A percentile compares a stretch with the other conserved stretches of the same genome.
These are phyloP conservation scores for Epiblema foenella DNA, from an alignment of 2,888 invertebrate species.

Conservation along the genomic window DNA sequence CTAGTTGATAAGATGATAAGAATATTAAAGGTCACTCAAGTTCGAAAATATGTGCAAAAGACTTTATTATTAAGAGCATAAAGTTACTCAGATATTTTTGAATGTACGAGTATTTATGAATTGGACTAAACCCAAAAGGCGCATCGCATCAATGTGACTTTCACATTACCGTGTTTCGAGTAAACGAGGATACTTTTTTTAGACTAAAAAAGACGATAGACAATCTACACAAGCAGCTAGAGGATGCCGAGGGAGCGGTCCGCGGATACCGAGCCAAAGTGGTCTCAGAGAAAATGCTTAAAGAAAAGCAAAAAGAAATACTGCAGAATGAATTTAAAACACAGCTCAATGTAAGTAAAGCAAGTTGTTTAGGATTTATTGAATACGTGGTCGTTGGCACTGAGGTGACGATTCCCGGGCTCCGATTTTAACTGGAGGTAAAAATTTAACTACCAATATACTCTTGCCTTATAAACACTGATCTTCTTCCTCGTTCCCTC, in stretches of 20 bases:
- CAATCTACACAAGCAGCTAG: slow-evolving; percentile 73
- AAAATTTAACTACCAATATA: no score
- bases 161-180: no score
- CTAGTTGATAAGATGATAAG: no score
- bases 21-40: no score
- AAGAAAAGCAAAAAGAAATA: slow-evolving; percentile 72
- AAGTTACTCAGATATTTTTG: no score
- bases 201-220: slow-evolving; percentile 78
- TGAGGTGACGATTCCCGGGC: no score
- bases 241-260: slow-evolving; percentile 74
- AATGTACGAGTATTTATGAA: no score
- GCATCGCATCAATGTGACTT: neutral
- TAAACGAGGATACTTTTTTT: slow-evolving; percentile 25
- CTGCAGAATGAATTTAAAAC: slow-evolving; percentile 73
- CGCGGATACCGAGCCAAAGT: slow-evolving; percentile 76
- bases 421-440: no score
- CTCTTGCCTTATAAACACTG: no score
- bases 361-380: neutral
- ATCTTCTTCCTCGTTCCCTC: no score
- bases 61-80: no score
- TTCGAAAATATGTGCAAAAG: no score
- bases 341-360: slow-evolving; percentile 69
- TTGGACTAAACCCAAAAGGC: neutral
- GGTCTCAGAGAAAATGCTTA: slow-evolving; percentile 77
- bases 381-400: neutral